Evolutionary conservation across 2,797 vertebrate species (phyloP).

Genomic region (Hoplostethus atlanticus): DNA sequence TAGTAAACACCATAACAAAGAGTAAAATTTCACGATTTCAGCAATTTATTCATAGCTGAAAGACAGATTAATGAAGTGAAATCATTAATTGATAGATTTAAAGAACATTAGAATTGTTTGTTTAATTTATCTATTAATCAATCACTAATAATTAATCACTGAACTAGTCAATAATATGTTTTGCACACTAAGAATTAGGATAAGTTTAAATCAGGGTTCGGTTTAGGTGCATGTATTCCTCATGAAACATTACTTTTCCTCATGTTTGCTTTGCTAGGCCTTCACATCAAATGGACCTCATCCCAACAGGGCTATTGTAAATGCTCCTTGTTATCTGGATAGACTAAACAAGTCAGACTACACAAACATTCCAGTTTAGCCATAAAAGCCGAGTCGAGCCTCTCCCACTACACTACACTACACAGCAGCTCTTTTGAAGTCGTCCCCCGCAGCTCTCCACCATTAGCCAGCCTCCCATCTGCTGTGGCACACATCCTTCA

Average conservation of each 20-base stretch:
- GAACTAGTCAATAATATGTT: too few species aligned
- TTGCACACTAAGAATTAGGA: too few species aligned
- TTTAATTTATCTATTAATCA: too few species aligned
- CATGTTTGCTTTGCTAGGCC: not conserved
- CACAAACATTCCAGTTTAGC: slow-evolving; percentile 56
- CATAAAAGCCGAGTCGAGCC: slow-evolving; percentile 49
- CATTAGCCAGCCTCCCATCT: slow-evolving; percentile 62
- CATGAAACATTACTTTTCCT: slow-evolving; percentile 19
- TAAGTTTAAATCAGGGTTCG: too few species aligned
- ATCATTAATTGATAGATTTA: too few species aligned
- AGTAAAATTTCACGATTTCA: too few species aligned
- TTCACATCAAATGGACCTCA: slow-evolving; percentile 22
- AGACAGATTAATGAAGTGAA: too few species aligned
- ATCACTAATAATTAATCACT: too few species aligned
- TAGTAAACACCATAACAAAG: too few species aligned
- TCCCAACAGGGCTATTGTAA: slow-evolving; percentile 31
- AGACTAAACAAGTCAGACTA: slow-evolving; percentile 59
- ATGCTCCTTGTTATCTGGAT: slow-evolving; percentile 57
- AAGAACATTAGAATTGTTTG: too few species aligned
- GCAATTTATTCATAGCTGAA: too few species aligned
- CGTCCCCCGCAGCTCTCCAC: slow-evolving; percentile 50
- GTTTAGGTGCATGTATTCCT: not conserved
- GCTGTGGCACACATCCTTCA: slow-evolving; percentile 57
- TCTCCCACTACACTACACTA: slow-evolving; percentile 36
- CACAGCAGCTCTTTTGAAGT: slow-evolving; percentile 63